Evolutionary conservation across 2,797 vertebrate genomes (phyloP), one percentile per base, ranked within the genome.

Genomic region (Acanthopagrus latus): DNA sequence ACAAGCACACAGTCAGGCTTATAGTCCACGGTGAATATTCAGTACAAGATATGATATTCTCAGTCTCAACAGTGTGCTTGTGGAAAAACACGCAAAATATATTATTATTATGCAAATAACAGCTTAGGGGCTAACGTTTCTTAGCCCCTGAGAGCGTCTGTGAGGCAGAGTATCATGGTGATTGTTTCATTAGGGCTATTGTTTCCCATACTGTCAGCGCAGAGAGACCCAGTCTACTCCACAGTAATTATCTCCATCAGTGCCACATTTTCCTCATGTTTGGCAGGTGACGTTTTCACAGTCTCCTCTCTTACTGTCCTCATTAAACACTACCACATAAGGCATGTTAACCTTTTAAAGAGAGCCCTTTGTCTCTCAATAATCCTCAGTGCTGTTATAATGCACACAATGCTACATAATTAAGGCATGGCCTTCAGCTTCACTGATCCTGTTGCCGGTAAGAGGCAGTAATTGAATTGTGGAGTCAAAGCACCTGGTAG

Each of bases 401-500:
- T 65, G 44, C 73, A 72, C 73, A 72, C 44, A 77, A 54, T n/a
- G 57, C 66, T 73, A 21, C 20, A 46, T 89, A 89, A 91, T 89
- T 86, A 85, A 57, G 64, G 33, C 56, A 25, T 9, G 6, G 47
- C 76, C 63, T 83, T 85, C 72, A 86, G 91, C 86, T 89, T 87
- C 74, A 64, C 68, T 38, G 33, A 68, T 46, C 78, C 65, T 12
- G 57, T 74, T 89, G 83, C 84, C 76, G 77, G 64, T 87, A 60
- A 85, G 71, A 70, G 74, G 38, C 70, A 86, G 50, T 87, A 89
- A 94, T 91, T 91, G 71, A 90, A 91, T 87, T 81, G 78, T 76
- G 50, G 76, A 72, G 82, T 86, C 76, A 68, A 83, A 90, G 76
- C 86, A 90, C 81, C 86, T 84, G 86, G 56, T 84, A 58, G 72